Evolutionary conservation across 1,140 invertebrate genomes (phyloP).

Genomic region (Chelonus insularis): DNA sequence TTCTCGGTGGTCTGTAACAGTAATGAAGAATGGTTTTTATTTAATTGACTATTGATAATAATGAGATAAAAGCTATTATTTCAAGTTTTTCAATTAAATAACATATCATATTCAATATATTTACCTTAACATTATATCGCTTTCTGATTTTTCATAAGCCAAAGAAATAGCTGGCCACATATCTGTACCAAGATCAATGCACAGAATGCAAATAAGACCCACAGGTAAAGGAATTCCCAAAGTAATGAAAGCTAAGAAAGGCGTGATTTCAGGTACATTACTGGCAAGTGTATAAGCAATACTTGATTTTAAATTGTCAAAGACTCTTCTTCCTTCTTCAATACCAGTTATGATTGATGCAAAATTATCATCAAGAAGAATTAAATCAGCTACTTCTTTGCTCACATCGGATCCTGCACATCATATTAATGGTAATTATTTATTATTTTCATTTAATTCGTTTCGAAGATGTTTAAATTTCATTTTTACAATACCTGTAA

Average conservation of each 20-base stretch:
- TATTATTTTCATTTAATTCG: not conserved
- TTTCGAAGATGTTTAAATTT: no score
- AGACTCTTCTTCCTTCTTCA: slow-evolving; percentile 91
- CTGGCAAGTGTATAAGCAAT: slow-evolving; percentile 93
- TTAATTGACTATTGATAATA: no score
- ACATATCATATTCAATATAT: no score
- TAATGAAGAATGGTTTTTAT: no score
- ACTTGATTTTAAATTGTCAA: slow-evolving; percentile 95
- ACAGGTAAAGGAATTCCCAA: slow-evolving; percentile 85
- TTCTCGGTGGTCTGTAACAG: slow-evolving; percentile 66
- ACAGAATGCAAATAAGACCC: slow-evolving; percentile 83
- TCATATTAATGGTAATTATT: no score
- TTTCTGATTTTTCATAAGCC: slow-evolving; percentile 81
- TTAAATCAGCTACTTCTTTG: slow-evolving; percentile 79
- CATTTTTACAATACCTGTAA: no score
- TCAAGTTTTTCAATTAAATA: no score
- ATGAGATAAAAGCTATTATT: no score
- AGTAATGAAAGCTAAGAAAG: slow-evolving; percentile 84
- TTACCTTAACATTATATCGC: slow-evolving; percentile 73
- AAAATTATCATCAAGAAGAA: slow-evolving; percentile 86
- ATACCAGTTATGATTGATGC: slow-evolving; percentile 92
- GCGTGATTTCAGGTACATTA: slow-evolving; percentile 92
- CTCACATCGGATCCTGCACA: slow-evolving; percentile 88
- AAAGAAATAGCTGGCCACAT: slow-evolving; percentile 85
- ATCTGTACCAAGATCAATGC: slow-evolving; percentile 89